A percentile compares a stretch with the other conserved stretches of the same genome.
These are phyloP conservation scores for Eudyptes chrysolophus DNA, from an alignment of 2,113 vertebrate species.

Conservation along the genomic window DNA sequence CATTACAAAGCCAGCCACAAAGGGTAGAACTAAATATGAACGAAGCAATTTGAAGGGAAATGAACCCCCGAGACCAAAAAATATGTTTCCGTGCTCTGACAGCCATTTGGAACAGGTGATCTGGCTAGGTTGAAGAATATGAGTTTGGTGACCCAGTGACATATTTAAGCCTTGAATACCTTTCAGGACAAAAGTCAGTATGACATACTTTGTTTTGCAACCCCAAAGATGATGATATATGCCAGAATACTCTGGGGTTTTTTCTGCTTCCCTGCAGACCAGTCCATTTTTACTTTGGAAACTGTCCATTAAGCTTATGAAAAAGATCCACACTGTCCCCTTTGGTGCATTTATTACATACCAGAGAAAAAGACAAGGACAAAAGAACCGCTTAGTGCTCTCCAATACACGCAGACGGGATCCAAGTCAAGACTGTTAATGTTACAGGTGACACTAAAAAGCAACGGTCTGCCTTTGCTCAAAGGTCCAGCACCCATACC, in stretches of 20 bases:
- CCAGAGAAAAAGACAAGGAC: not conserved
- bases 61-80: not conserved
- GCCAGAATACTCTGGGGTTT: not conserved
- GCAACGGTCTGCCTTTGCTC: not conserved
- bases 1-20: not conserved
- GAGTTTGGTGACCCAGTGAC: not conserved
- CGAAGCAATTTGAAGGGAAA: not conserved
- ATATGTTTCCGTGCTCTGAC: not conserved
- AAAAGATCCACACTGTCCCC: not conserved
- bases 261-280: not conserved
- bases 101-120: not conserved
- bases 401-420: not conserved
- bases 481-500: not conserved
- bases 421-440: not conserved
- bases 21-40: not conserved
- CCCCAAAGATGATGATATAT: not conserved
- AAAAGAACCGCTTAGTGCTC: not conserved
- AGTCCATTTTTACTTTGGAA: not conserved
- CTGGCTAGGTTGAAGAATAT: not conserved
- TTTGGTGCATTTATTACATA: not conserved
- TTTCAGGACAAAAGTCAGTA: not conserved
- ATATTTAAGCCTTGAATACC: not conserved
- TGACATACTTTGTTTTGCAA: not conserved
- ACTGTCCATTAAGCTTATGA: not conserved
- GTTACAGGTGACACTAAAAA: not conserved